Evolutionary conservation across 2,888 invertebrate species (phyloP), one percentile per base, ranked within the genome.

Genomic region (Apoderus coryli): DNA sequence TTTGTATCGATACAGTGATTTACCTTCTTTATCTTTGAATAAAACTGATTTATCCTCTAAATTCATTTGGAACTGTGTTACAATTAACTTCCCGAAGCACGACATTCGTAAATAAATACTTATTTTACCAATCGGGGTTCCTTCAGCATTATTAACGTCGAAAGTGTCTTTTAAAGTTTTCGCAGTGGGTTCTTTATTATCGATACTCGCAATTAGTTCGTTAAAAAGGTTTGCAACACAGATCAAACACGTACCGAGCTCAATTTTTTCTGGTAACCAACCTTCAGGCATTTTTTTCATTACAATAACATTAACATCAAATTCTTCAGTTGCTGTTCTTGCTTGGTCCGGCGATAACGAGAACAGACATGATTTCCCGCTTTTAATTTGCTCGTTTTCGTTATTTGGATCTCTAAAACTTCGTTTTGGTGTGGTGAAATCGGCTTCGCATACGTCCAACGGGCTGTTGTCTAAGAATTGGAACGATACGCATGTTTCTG

Each of bases 281-380:
- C 68, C 72, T 9, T 69, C 67, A 12, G 69, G 69, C 39, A 73
- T 59, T 29, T 66, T 66, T 44, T 70, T 73, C 44, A 61, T 67
- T 1, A 75, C 65, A 1, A 61, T 56, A 29, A 74, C 58, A 29
- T 57, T 59, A 3, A 76, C 49, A 2, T 70, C 69, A 43, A 73
- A 74, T 25, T 60, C 60, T 32, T 53, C 53, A 45, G 67, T 53
- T 1, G 68, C 67, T 24, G 59, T 53, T n/a, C 47, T 46, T 1
- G 73, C 65, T 15, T 69, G 66, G 4, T 49, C 42, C 24, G 66
- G 60, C 14, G 68, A 65, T 3, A 76, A 51, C 1, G 72, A 72
- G 46, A 76, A 76, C n/a, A 76, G 54, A 42, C 74, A 74, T 1
- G 75, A 75, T 50, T 74, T 75, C 14, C 75, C 75, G 40, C 61